Percentiles rank a stretch among this genome's conserved stretches.
These are phyloP conservation scores for Squalus acanthias DNA, from an alignment of 2,797 vertebrate species.

Conservation along the genomic window DNA sequence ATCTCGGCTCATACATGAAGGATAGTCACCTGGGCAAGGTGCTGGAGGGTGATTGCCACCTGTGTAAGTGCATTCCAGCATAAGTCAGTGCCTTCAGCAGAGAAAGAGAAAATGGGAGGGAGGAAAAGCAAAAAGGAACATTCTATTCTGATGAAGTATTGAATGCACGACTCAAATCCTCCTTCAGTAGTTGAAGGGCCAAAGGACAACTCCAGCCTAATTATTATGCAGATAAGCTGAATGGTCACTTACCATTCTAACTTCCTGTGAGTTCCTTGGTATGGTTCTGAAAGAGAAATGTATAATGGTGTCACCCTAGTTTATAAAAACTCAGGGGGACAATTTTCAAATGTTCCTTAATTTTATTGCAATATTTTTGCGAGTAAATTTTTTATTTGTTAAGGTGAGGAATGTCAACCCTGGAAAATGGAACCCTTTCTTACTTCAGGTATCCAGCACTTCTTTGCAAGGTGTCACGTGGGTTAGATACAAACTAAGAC, in stretches of 20 bases:
- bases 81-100: background rate
- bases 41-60: background rate
- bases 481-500: background rate
- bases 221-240: conserved; percentile 36
- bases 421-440: background rate
- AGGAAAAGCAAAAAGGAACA: background rate
- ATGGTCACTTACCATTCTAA: conserved; percentile 38
- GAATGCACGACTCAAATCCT: background rate
- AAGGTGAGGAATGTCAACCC: background rate
- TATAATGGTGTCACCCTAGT: conserved; percentile 36
- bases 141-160: background rate
- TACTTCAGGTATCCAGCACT: background rate
- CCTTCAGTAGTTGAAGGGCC: background rate
- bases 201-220: conserved; percentile 35
- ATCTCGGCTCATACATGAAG: background rate
- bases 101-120: background rate
- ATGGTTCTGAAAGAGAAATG: conserved; percentile 36
- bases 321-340: conserved; percentile 29
- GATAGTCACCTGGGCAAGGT: background rate
- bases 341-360: conserved; percentile 21
- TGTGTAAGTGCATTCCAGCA: background rate
- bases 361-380: background rate
- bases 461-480: background rate
- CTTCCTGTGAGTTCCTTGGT: conserved; percentile 25
- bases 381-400: background rate